These are phyloP conservation scores for Epinephelus lanceolatus DNA, from an alignment of 2,113 vertebrate species.

Conservation along the genomic window DNA sequence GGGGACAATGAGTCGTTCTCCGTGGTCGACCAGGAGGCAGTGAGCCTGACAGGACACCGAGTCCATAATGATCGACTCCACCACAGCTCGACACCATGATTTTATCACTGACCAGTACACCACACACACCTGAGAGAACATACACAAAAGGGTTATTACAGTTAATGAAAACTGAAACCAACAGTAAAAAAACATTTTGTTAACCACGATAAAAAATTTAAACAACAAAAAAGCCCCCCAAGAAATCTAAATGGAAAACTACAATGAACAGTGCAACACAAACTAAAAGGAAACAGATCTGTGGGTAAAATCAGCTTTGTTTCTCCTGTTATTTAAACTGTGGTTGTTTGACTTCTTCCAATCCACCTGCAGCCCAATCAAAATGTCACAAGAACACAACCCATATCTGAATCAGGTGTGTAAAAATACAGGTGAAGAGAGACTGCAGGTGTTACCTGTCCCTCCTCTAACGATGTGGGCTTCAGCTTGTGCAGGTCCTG, in stretches of 20 bases:
- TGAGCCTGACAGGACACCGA: constrained; percentile 32
- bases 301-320: no score
- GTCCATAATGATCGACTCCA: constrained; percentile 73
- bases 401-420: neutral
- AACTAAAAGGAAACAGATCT: no score
- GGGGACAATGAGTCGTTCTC: constrained; percentile 71
- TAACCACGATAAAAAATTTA: no score
- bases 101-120: constrained; percentile 74
- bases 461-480: constrained; percentile 64
- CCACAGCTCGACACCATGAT: constrained; percentile 82
- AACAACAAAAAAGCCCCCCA: no score
- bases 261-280: no score
- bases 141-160: no score
- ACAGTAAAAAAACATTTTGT: no score
- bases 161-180: no score
- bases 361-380: neutral
- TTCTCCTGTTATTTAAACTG: no score
- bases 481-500: constrained; percentile 61
- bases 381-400: neutral
- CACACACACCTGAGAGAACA: constrained; percentile 77
- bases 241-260: no score
- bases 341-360: neutral
- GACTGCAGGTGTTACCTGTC: constrained; percentile 68
- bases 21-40: constrained; percentile 82
- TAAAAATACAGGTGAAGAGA: neutral